Base-by-base conservation (phyloP, 2,888 invertebrate species). In the Ennomos fuscantarius region DNA sequence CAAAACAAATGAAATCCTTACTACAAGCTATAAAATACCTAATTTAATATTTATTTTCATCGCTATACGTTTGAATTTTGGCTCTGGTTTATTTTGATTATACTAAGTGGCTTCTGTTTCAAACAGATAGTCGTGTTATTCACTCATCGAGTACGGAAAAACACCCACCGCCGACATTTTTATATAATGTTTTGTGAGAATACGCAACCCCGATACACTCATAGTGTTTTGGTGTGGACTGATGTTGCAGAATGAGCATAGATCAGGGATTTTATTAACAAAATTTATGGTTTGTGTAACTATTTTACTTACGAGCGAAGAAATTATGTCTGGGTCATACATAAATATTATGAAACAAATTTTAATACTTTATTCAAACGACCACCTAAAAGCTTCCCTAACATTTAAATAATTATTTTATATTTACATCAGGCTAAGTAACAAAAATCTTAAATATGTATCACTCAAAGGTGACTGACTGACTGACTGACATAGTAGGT, bases 71-170 rank as follows among this genome's bases (percentile, higher is more conserved):
- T 50, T 36, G 34, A 12, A 55, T 48, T 15, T 15, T 33, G 37
- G 43, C 9, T 46, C 43, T 33, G 8, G 62, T 64, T 50, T 58
- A 66, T 60, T 63, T 65, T 53, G 46, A 43, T 60, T 34, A 42
- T 46, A 46, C 65, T 65, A 69, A 63, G 54, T 68, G 55, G 70
- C 62, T 69, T 65, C 72, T 74, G 74, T 62, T 69, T 58, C 53
- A 64, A 66, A 57, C 60, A 55, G 41, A 48, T 33, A 47, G 32
- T 39, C 24, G 39, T 43, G 48, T 60, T 59, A 66, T 59, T 66
- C 65, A 58, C 60, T 66, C 55, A 62, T 58, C 62, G 60, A 53
- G 46, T 34, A 43, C 37, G 43, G 51, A 52, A 47, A 57, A 47
- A 57, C 57, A 52, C 13, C 35, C 12, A 44, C 34, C 43, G 66